Evolutionary conservation across 2,113 vertebrate genomes (phyloP).

Genomic region (Leptobrachium ailaonicum): DNA sequence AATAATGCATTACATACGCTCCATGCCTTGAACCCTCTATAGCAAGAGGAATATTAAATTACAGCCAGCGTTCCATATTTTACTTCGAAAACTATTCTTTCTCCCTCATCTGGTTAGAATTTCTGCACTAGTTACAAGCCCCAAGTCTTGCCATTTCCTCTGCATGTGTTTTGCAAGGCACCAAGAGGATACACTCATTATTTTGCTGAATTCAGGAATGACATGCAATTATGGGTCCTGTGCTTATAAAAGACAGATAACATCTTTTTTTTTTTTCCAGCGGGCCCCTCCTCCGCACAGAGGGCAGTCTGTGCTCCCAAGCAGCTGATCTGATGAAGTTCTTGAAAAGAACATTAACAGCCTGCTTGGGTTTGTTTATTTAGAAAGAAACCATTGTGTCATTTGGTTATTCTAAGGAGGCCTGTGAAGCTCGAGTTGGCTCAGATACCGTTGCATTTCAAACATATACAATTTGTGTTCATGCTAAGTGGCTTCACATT

Average conservation of each 20-base stretch:
- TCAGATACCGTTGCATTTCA: constrained; percentile 71
- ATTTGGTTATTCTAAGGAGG: constrained; percentile 78
- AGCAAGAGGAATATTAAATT: constrained; percentile 19
- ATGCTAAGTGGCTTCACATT: constrained; percentile 75
- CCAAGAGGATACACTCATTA: constrained; percentile 64
- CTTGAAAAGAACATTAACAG: constrained; percentile 70
- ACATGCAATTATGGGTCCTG: constrained; percentile 77
- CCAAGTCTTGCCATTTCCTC: constrained; percentile 76
- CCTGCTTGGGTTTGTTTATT: constrained; percentile 82
- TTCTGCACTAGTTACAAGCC: constrained; percentile 68
- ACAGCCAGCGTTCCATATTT: constrained; percentile 12
- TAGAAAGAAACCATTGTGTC: constrained; percentile 86
- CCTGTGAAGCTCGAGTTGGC: constrained; percentile 68
- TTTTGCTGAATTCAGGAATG: constrained; percentile 76
- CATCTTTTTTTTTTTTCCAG: constrained; percentile 55
- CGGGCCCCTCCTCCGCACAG: constrained; percentile 64
- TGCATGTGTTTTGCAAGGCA: constrained; percentile 67
- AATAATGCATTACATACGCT: not conserved
- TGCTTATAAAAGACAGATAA: constrained; percentile 69
- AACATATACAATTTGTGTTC: constrained; percentile 70
- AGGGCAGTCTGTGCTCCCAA: constrained; percentile 72
- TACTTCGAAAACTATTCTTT: constrained; percentile 55
- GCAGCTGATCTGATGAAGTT: constrained; percentile 66
- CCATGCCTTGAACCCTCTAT: not conserved
- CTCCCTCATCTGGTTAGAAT: constrained; percentile 80